Evolutionary conservation across 2,797 vertebrate genomes (phyloP).

Genomic region (Labroides dimidiatus): DNA sequence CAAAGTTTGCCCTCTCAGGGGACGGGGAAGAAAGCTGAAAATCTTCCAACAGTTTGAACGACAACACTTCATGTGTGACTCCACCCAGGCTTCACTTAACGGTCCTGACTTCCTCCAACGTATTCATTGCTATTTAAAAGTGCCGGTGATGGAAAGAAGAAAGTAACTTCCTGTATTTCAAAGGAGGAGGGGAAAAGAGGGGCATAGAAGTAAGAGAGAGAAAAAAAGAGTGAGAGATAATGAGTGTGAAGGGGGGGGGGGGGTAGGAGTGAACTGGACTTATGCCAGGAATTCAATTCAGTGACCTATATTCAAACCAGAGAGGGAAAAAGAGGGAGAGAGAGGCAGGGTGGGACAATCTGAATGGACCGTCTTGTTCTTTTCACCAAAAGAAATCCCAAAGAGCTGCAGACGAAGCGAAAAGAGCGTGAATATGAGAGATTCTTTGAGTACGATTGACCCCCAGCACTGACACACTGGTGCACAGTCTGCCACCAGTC

Average conservation of each 20-base stretch:
- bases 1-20: constrained; percentile 18
- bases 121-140: constrained; percentile 35
- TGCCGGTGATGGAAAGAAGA: neutral
- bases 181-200: neutral
- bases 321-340: constrained; percentile 1
- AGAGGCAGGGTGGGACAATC: constrained; percentile 22
- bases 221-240: constrained; percentile 18
- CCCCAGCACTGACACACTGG: constrained; percentile 29
- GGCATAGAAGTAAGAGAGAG: neutral
- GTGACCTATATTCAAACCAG: constrained; percentile 77
- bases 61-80: constrained; percentile 39
- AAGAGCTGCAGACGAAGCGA: constrained; percentile 34
- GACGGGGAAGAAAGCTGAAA: neutral
- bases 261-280: constrained; percentile 44
- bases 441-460: constrained; percentile 25
- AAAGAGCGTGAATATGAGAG: constrained; percentile 35
- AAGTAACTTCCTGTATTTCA: constrained; percentile 51
- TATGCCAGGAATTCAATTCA: constrained; percentile 67
- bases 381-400: constrained; percentile 32
- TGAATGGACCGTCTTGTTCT: constrained; percentile 69
- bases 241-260: neutral
- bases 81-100: constrained; percentile 64
- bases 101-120: constrained; percentile 43
- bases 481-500: constrained; percentile 51
- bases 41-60: constrained; percentile 18